Base-by-base conservation (phyloP, 1,140 invertebrate species). In the Euglossa dilemma region DNA sequence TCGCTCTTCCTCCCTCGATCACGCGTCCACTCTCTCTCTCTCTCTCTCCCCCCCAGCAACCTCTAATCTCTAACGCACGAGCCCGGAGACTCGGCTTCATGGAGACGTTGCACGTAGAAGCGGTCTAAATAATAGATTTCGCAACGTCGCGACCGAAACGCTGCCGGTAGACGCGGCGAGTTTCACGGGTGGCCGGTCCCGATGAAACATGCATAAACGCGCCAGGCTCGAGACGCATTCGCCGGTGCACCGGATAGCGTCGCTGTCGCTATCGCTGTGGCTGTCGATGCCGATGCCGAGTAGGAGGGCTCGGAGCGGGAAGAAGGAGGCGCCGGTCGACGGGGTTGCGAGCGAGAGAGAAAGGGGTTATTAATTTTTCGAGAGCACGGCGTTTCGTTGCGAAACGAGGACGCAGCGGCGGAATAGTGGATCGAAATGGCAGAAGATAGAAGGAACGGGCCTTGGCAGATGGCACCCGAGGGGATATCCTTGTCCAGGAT, bases 401-500 rank as follows among this genome's bases (percentile, higher is more conserved):
- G 45, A 16, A 66, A 56, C 43, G 63, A 45, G 63, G 28, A n/a
- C 16, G 61, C 23, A 18, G 54, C 61, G 63, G 63, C 16, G 28
- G 56, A 69, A 57, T 81, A 67, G 80, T 45, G 67, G 72, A 54
- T 57, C 63, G 80, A 56, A 76, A 75, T 50, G 80, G 57, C 63
- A n/a, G 67, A 56, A 86, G 88, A 90, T 89, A 89, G 86, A 87
- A 91, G 86, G 85, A 90, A 64, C 80, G 84, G 86, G 87, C 85
- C 90, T 91, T 91, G 90, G 91, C 91, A 92, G 91, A 92, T 92
- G 91, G 91, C 88, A 92, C 91, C 91, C 91, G 70, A 81, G 91
- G 91, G 91, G 91, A 92, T 92, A 92, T 91, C 89, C 89, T 91
- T 90, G 88, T 80, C 85, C 83, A 83, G 85, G 90, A 91, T 92